Conservation (phyloP, 64 coral and sea anemone genomes). For the Pocillopora verrucosa region DNA sequence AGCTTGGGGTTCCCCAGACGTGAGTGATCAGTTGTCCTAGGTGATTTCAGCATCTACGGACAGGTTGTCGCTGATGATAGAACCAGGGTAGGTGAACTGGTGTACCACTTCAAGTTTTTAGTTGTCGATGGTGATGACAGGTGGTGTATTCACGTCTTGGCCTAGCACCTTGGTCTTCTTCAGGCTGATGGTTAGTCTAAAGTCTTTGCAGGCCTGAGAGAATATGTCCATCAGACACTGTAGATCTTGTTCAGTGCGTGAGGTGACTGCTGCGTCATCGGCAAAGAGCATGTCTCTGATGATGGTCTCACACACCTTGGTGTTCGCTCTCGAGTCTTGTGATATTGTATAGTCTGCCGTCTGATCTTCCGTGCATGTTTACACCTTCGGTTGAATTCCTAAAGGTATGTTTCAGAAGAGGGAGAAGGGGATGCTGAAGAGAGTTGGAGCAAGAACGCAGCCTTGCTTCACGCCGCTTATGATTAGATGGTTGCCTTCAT, state of each 20-base stretch:
- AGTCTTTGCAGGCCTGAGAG: constrained; percentile 13
- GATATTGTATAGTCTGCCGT: constrained; percentile 10
- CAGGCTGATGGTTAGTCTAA: background rate
- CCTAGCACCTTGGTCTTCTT: constrained; percentile 4
- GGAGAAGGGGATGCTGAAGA: constrained; percentile 21
- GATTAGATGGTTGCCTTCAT: constrained; percentile 15
- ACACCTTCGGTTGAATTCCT: background rate
- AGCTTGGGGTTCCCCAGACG: constrained; percentile 26
- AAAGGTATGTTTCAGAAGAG: too few species aligned
- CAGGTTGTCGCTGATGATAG: constrained; percentile 43
- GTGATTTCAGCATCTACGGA: constrained; percentile 10
- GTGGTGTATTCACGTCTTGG: background rate
- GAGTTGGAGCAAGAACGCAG: constrained; percentile 16
- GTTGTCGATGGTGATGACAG: constrained; percentile 8
- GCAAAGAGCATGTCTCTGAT: background rate
- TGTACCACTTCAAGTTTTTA: constrained; percentile 17
- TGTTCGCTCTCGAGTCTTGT: background rate
- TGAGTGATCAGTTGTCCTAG: background rate
- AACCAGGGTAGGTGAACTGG: constrained; percentile 30
- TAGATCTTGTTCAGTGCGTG: background rate
- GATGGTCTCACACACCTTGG: background rate
- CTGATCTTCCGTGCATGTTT: too few species aligned
- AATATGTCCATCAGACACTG: background rate
- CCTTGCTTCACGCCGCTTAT: constrained; percentile 13
- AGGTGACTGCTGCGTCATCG: background rate